phyloP scores from a whole-genome alignment of 2,113 vertebrate genomes.

The Indri indri region DNA sequence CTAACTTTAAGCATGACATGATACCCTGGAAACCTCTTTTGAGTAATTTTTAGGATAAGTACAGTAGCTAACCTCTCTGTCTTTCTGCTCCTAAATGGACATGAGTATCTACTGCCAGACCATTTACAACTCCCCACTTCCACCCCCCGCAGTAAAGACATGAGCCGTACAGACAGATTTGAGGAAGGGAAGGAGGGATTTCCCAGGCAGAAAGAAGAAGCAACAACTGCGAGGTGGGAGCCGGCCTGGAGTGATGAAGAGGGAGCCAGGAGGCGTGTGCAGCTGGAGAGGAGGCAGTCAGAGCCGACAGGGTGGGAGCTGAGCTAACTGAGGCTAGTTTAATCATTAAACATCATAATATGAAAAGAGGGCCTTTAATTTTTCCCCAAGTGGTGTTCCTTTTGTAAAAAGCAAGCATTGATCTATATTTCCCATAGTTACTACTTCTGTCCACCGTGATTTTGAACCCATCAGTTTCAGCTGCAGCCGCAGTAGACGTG shows the following conservation, averaged over 20 bases:
- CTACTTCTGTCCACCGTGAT: background rate
- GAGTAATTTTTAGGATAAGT: background rate
- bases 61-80: background rate
- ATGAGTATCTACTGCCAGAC: background rate
- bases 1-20: background rate
- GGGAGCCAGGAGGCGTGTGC: too few species aligned
- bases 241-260: accelerated
- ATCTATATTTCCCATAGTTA: background rate
- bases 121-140: background rate
- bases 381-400: background rate
- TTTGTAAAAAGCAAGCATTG: background rate
- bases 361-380: background rate
- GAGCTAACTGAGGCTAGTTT: background rate
- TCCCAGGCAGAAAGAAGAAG: background rate
- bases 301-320: background rate
- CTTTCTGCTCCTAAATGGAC: background rate
- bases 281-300: background rate
- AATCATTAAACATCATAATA: background rate
- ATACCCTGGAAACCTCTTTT: background rate
- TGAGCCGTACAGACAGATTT: background rate
- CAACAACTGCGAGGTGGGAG: too few species aligned
- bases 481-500: background rate
- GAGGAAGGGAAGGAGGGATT: too few species aligned
- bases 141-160: background rate
- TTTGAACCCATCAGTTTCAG: background rate